Percentiles rank a stretch among this genome's conserved stretches.
Conservation (phyloP, 1,140 invertebrate species). For the Pseudoatta argentina region DNA sequence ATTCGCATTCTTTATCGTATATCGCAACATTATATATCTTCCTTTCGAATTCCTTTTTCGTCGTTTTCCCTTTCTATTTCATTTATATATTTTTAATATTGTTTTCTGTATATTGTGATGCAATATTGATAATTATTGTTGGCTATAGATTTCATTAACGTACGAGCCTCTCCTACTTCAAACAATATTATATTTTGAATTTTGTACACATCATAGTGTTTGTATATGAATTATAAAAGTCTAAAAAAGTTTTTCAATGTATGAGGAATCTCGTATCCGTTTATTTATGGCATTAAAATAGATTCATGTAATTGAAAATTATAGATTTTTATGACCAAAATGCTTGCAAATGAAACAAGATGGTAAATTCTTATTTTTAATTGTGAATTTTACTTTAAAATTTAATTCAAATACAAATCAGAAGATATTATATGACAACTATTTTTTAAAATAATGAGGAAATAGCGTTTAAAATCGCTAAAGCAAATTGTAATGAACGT, state of each 20-base stretch:
- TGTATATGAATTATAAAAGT: constrained; percentile 11
- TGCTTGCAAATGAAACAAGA: constrained; percentile 2
- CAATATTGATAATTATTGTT: constrained; percentile 60
- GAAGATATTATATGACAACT: not conserved
- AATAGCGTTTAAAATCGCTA: not conserved
- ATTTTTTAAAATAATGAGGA: not conserved
- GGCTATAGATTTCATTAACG: constrained; percentile 41
- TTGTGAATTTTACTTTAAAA: not conserved
- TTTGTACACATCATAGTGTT: not conserved
- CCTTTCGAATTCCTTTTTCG: constrained; percentile 11
- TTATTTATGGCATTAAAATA: not conserved
- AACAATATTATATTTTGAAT: not conserved
- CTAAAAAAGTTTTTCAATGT: not conserved
- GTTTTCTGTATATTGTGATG: constrained; percentile 35
- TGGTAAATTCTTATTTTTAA: not conserved
- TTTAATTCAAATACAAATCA: constrained; percentile 6
- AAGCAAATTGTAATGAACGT: not conserved
- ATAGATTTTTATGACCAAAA: not conserved
- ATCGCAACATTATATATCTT: not conserved
- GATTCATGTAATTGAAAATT: constrained; percentile 5
- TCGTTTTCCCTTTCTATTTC: not conserved
- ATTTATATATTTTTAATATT: constrained; percentile 41
- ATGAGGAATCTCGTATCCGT: not conserved
- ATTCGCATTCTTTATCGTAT: constrained; percentile 12
- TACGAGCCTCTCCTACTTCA: constrained; percentile 34